Evolutionary conservation across 2,888 invertebrate genomes (phyloP), one percentile per base, ranked within the genome.

Genomic region (Leptopilina drosophilae): DNA sequence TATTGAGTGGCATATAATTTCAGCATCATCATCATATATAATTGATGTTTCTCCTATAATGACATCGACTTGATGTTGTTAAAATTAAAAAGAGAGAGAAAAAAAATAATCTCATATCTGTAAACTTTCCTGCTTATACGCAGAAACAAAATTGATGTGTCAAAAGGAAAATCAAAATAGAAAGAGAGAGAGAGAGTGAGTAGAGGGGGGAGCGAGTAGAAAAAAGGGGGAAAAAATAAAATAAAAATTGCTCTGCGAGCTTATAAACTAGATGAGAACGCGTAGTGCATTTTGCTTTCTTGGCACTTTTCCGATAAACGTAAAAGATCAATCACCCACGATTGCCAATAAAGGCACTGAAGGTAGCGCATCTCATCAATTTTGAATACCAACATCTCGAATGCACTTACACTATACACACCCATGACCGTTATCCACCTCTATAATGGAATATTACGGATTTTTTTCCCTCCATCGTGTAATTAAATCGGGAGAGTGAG

Each of bases 261-360:
- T 69, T 69, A 69, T 69, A 69, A 69, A 53, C 53, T 69, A 69
- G 69, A 69, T 69, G 26, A 69, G 9, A 9, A 53, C 69, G 69
- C 26, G 62, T 62, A 26, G 69, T 69, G n/a, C 26, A 69, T 69
- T 69, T 69, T 69, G 69, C 53, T 69, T 69, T 69, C 69, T 69
- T 69, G 69, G 69, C 69, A 69, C 53, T 69, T 69, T 69, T 69
- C 69, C 69, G 69, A 69, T 69, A 69, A 69, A 53, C 69, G 69
- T 9, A 69, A 53, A 69, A 69, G 69, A 69, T 69, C 69, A 53
- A 69, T 69, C 69, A 69, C 69, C 69, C 49, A 49, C 69, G 69
- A 69, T 69, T 69, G 69, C 69, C 69, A 69, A 69, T 69, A 69
- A 69, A 69, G 69, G 69, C 53, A 53, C 69, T 69, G 69, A 69